Base-by-base conservation (phyloP, 2,888 invertebrate genomes). In the Anoplius nigerrimus region DNA sequence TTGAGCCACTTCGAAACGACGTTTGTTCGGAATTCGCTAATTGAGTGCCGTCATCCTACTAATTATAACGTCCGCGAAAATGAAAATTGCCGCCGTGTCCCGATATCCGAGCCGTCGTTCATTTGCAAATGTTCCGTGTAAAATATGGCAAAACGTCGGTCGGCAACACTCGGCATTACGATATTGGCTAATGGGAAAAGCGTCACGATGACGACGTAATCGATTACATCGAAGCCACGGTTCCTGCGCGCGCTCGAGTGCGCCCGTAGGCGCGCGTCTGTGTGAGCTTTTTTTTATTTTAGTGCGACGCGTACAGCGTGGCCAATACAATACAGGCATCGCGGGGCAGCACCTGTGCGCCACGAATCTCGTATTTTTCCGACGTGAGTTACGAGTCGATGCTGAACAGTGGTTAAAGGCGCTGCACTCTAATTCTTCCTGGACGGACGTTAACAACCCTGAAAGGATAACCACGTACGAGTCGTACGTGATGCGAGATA, bases 401-500 rank as follows among this genome's bases (percentile, higher is more conserved):
- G 63, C 56, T 69, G 66, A 66, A 69, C 75, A 69, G 77, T 69
- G 72, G 78, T 76, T 77, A 79, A 77, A 74, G 71, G 74, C 64
- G 72, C 66, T 52, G 70, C 69, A 72, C 74, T 71, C 75, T 83
- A 83, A 83, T 83, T 83, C 83, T 83, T 80, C 69, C 68, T 52
- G 56, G 70, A 72, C 60, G 78, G 80, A 82, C 82, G 74, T 83
- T 83, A 83, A 83, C 81, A 83, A 77, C 81, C 73, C 73, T 61
- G 72, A 78, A 75, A 80, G 80, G 77, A 82, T 82, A 82, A 75
- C 80, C 80, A 82, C 82, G 82, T 82, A 80, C 70, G 60, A 43
- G 56, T 52, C 42, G 54, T 61, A 72, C 72, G 72, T 72, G 78
- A 68, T 72, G 65, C 75, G 64, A 69, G 72, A 72, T 66, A 64